Conservation (phyloP, 2,113 vertebrate species). For the Chiloscyllium plagiosum region DNA sequence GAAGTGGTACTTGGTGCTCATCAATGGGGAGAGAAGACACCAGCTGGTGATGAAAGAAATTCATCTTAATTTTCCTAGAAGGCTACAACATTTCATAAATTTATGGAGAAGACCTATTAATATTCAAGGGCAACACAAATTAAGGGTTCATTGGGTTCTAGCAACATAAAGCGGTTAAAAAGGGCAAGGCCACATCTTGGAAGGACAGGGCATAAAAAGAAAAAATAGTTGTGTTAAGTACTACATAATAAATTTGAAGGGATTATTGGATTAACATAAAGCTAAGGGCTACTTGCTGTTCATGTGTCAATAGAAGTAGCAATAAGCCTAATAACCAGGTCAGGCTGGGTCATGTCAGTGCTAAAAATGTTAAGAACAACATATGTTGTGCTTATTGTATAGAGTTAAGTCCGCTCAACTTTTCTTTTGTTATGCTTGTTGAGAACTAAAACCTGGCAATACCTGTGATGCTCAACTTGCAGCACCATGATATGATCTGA, state of each 20-base stretch:
- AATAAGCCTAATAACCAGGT: background rate
- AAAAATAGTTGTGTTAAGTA: background rate
- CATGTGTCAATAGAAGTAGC: background rate
- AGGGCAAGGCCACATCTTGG: background rate
- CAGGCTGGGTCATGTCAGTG: background rate
- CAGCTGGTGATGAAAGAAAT: background rate
- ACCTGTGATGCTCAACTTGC: background rate
- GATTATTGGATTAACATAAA: constrained; percentile 5
- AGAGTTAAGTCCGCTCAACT: background rate
- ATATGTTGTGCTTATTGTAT: background rate
- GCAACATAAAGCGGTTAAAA: no score
- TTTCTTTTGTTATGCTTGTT: background rate
- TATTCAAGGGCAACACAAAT: background rate
- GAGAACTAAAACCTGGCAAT: background rate
- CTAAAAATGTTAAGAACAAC: background rate
- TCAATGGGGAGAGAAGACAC: background rate
- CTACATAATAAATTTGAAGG: background rate
- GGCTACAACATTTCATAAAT: background rate
- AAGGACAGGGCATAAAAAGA: background rate
- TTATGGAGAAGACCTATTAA: background rate
- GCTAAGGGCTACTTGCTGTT: background rate
- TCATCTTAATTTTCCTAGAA: background rate
- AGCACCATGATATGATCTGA: background rate
- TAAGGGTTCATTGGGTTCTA: background rate
- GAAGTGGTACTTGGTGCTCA: no score